These are phyloP conservation scores for Hiodon tergisus DNA, from an alignment of 2,113 vertebrate genomes.

Conservation along the genomic window DNA sequence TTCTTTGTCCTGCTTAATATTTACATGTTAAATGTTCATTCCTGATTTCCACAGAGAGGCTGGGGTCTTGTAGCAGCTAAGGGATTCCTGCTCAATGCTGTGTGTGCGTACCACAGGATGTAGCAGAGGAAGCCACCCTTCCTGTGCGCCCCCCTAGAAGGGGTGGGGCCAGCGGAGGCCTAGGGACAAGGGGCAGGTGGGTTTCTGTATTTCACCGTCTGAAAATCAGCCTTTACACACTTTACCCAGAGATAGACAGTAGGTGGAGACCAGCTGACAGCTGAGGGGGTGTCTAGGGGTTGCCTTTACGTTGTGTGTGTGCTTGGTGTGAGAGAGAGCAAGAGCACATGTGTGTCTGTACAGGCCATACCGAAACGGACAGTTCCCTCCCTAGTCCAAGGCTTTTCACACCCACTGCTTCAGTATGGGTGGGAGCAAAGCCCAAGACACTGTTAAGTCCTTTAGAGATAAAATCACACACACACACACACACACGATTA, in stretches of 20 bases:
- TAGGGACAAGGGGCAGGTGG: background rate
- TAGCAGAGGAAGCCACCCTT: background rate
- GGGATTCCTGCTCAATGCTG: background rate
- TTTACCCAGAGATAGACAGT: background rate
- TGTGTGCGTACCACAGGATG: background rate
- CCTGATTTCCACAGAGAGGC: background rate
- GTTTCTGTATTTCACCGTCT: background rate
- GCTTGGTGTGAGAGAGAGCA: background rate
- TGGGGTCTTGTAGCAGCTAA: background rate
- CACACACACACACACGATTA: no score
- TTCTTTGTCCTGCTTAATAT: no score
- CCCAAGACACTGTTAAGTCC: no score
- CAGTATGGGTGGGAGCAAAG: no score
- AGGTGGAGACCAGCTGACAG: constrained; percentile 38
- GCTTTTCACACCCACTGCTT: no score
- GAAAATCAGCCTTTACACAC: background rate
- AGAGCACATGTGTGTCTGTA: background rate
- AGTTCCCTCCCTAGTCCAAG: background rate
- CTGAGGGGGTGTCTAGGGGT: constrained; percentile 31
- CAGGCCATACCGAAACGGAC: background rate
- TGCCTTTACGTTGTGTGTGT: background rate
- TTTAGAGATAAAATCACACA: no score
- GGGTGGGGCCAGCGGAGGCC: background rate
- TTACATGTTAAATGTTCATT: background rate
- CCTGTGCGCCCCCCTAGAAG: background rate